Evolutionary conservation across 2,113 vertebrate species (phyloP).

Genomic region (Megaceryle torquata): DNA sequence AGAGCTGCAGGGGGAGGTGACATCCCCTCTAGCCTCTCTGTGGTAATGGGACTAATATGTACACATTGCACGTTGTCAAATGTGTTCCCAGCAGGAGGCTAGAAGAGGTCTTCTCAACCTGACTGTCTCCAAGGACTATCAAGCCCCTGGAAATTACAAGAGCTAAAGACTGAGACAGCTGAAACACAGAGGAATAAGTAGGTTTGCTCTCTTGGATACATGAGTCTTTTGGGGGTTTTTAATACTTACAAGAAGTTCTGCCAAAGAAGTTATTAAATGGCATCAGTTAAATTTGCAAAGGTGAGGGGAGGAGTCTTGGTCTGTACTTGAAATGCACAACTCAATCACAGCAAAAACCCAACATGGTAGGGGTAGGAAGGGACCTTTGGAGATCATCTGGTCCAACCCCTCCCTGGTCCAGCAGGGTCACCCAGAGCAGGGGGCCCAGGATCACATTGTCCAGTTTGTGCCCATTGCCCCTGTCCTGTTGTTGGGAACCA

Average conservation of each 20-base stretch:
- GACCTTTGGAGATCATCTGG: not conserved
- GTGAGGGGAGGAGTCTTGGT: not conserved
- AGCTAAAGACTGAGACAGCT: not conserved
- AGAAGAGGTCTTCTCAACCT: not conserved
- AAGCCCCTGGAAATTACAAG: not conserved
- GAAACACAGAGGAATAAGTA: not conserved
- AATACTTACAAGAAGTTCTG: not conserved
- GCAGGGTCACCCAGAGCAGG: not conserved
- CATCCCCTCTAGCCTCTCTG: not conserved
- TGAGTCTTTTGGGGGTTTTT: not conserved
- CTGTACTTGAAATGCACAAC: not conserved
- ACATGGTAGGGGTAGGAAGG: not conserved
- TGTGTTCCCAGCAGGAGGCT: not conserved
- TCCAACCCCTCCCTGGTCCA: not conserved
- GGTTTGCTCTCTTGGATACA: not conserved
- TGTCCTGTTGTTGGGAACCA: not conserved
- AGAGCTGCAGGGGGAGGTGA: not conserved
- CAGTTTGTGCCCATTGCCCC: not conserved
- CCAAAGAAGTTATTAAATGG: not conserved
- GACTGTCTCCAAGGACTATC: not conserved
- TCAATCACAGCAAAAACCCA: not conserved
- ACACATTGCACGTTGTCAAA: rapidly evolving
- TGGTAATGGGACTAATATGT: not conserved
- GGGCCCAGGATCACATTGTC: not conserved
- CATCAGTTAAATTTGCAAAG: not conserved